These are phyloP conservation scores for Coptodon rendalli DNA, from an alignment of 2,113 vertebrate species.

Conservation along the genomic window DNA sequence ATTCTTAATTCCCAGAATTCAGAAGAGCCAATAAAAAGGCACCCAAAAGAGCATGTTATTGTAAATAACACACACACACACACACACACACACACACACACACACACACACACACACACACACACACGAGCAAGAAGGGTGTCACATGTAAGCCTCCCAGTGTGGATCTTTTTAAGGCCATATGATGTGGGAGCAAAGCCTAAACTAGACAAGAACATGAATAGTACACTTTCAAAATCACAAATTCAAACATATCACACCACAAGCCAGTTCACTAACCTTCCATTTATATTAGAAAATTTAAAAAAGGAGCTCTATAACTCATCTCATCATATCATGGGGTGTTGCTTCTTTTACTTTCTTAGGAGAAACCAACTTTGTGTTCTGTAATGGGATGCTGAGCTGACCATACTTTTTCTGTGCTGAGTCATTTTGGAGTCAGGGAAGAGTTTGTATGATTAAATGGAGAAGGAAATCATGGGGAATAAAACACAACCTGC, in stretches of 20 bases:
- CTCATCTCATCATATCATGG: background rate
- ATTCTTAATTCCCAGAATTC: background rate
- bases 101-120: no score
- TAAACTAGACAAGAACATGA: background rate
- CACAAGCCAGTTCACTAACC: background rate
- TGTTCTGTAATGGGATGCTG: background rate
- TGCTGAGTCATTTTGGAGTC: background rate
- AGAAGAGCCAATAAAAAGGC: background rate
- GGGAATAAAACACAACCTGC: background rate
- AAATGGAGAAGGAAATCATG: background rate
- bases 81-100: no score
- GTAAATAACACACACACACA: background rate
- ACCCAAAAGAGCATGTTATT: background rate
- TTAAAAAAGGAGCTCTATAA: background rate
- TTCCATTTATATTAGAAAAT: background rate
- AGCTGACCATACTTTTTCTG: background rate
- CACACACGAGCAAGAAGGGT: background rate
- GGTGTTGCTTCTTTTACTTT: background rate
- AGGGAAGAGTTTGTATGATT: background rate
- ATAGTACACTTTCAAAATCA: background rate
- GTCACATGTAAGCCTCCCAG: background rate
- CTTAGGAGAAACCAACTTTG: background rate
- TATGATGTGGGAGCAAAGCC: background rate
- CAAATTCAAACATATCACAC: background rate
- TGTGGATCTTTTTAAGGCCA: background rate